Evolutionary conservation across 2,888 invertebrate genomes (phyloP), one percentile per base, ranked within the genome.

Genomic region (Eremobia ochroleuca): DNA sequence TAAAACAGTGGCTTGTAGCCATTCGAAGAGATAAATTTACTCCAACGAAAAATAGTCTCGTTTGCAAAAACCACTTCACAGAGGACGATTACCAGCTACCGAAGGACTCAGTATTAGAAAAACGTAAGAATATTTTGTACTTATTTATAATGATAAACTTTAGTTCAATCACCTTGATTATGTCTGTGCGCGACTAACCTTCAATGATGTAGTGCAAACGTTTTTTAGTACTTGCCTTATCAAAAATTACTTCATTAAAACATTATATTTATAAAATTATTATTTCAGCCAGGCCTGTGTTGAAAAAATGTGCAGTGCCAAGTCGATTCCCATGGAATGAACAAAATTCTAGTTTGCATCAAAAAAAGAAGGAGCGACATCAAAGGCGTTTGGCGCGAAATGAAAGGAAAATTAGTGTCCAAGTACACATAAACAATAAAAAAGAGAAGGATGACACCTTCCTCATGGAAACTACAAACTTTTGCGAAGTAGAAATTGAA

Each of bases 1-100:
- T 76, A 72, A 76, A 76, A 67, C 76, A 79, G 62, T 79, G 79
- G 72, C 28, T 79, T 72, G 68, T 64, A 65, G 79, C 79, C 40
- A 79, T 79, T 68, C 64, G 76, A 9, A 67, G 79, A 73, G 64
- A 68, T 65, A 64, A 76, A 46, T 79, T 58, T 72, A 73, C 46
- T 18, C 76, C 72, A 46, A 64, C 68, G 28, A 76, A 79, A 37
- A 37, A 37, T 37, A 37, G 37, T 8, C 37, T 37, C 37, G 37
- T 37, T 37, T 37, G 37, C 37, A 6, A 37, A 37, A 37, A 37
- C 37, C 37, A 37, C 37, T 37, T 37, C 37, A 37, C 37, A 37
- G 37, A 37, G 37, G 37, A 37, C 37, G 37, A 37, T 37, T 37
- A 37, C 37, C 37, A 37, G 37, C 37, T 37, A 37, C 37, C 37